Evolutionary conservation across 2,797 vertebrate species (phyloP), one percentile per base, ranked within the genome.

Genomic region (Todus mexicanus): DNA sequence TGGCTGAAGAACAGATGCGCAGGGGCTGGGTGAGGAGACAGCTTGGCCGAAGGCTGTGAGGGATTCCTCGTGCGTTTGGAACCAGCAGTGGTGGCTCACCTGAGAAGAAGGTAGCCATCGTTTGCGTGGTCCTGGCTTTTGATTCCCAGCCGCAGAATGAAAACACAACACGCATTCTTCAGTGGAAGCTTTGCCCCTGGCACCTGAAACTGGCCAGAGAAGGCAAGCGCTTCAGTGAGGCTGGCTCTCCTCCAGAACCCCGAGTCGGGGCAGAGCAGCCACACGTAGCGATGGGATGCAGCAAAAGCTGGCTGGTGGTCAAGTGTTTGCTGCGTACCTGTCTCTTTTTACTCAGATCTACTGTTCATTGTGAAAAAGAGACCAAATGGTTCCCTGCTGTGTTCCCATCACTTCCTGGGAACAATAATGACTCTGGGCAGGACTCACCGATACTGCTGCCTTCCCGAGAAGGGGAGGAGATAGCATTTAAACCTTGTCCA

Each of bases 241-340:
- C n/a, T 48, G 65, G 38, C 47, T 92, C 87, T 91, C 68, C 83
- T 77, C 69, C 50, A 51, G 63, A 92, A 59, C 64, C 47, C n/a
- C 57, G n/a, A 16, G 40, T 31, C 54, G 65, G 27, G 50, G 37
- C 68, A 78, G 56, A 0, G 0, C 27, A 33, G 68, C 74, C 51
- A 68, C 17, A 25, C 14, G 26, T 63, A 73, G 60, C 25, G 8
- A 51, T 31, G 68, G 61, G 65, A 73, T 38, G 71, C 65, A 27
- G 66, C 78, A n/a, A 54, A 77, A 51, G 72, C 50, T 82, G 77
- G 74, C 65, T 73, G 42, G 47, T 48, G 72, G 78, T 80, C 43
- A 64, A 82, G 57, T 77, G 54, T 84, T 89, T 75, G 85, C 73
- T 87, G 86, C 91, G 65, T 88, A 59, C 68, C 42, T 85, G 95